Percentiles rank a stretch among this genome's conserved stretches.
These are phyloP conservation scores for Drosophila kohkoa DNA, from an alignment of 1,140 invertebrate genomes.

Conservation along the genomic window DNA sequence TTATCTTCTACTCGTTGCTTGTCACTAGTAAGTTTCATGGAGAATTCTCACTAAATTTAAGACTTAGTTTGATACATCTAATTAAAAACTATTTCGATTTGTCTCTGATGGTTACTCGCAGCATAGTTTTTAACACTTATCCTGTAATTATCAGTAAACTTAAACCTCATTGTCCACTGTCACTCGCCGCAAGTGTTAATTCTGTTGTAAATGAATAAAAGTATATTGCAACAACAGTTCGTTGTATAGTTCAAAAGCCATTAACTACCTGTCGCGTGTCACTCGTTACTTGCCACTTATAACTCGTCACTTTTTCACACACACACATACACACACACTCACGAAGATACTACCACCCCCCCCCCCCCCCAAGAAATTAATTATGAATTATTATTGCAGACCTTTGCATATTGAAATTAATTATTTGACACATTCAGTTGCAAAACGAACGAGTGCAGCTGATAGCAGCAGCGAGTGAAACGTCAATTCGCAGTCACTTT, in stretches of 20 bases:
- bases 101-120: too few relatives aligned
- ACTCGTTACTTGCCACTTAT: background rate
- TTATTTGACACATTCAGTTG: constrained; percentile 12
- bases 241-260: too few relatives aligned
- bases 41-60: too few relatives aligned
- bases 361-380: background rate
- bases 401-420: constrained; percentile 3
- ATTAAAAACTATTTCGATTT: too few relatives aligned
- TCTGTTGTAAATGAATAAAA: too few relatives aligned
- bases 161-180: too few relatives aligned
- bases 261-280: too few relatives aligned
- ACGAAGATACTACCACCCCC: too few relatives aligned
- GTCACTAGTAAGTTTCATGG: background rate
- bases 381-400: background rate
- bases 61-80: too few relatives aligned
- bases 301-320: constrained; percentile 1
- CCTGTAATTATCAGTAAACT: too few relatives aligned
- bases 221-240: too few relatives aligned
- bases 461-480: constrained; percentile 18
- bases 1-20: background rate
- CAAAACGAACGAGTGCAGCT: background rate
- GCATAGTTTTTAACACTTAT: background rate
- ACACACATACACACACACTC: background rate
- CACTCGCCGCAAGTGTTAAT: too few relatives aligned
- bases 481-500: constrained; percentile 35